Conservation (phyloP, 2,113 vertebrate genomes). For the Poecile atricapillus region DNA sequence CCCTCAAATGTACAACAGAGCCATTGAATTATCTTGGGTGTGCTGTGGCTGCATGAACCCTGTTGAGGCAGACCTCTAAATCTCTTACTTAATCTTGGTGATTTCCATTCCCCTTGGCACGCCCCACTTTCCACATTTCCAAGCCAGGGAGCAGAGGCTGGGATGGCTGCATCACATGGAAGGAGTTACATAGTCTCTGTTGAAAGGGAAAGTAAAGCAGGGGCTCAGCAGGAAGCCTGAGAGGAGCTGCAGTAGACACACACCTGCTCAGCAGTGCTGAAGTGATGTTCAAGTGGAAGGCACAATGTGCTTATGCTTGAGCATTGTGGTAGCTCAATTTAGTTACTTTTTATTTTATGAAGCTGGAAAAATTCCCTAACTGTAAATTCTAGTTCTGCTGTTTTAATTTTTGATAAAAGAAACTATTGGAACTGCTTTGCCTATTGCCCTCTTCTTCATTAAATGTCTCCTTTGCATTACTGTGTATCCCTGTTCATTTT, state of each 20-base stretch:
- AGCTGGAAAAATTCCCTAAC: neutral
- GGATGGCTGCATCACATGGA: rapidly evolving
- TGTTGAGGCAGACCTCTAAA: neutral
- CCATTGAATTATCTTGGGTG: neutral
- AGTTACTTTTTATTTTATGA: neutral
- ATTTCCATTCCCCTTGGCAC: neutral
- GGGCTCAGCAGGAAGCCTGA: neutral
- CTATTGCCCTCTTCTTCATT: neutral
- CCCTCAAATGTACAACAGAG: neutral
- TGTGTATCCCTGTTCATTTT: neutral
- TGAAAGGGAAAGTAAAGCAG: neutral
- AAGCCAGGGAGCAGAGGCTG: neutral
- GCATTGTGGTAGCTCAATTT: neutral
- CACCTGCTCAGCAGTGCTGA: neutral
- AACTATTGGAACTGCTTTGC: neutral
- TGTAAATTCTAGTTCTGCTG: neutral
- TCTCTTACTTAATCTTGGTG: neutral
- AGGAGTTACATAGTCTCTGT: neutral
- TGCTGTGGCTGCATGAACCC: neutral
- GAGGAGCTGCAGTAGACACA: neutral
- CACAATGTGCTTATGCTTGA: neutral
- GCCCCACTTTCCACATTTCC: neutral
- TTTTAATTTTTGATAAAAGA: neutral
- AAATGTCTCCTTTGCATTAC: neutral
- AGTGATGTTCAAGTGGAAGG: neutral